A percentile compares a stretch with the other conserved stretches of the same genome.
phyloP scores from a whole-genome alignment of 2,888 invertebrate genomes.

The Homarus gammarus region DNA sequence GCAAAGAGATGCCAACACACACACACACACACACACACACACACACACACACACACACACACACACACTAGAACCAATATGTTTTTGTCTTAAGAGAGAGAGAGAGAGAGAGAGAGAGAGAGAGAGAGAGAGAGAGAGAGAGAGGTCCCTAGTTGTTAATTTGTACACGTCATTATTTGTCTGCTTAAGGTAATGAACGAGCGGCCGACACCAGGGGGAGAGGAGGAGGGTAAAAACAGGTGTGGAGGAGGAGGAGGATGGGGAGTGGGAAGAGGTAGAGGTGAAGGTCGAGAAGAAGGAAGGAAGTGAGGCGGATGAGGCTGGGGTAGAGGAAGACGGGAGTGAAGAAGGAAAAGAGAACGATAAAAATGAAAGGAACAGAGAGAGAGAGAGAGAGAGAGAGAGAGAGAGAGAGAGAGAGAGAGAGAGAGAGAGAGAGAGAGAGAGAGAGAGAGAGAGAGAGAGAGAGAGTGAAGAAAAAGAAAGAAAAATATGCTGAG shows the following conservation, averaged over 20 bases:
- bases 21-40: too few relatives aligned
- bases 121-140: neutral
- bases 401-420: too few relatives aligned
- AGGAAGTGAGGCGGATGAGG: neutral
- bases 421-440: too few relatives aligned
- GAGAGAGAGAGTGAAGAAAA: neutral
- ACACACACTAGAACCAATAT: too few relatives aligned
- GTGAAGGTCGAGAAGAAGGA: neutral
- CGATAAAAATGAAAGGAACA: neutral
- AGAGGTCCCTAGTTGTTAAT: neutral
- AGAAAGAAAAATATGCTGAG: too few relatives aligned
- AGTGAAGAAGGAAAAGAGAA: too few relatives aligned
- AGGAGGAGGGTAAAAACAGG: too few relatives aligned
- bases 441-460: neutral
- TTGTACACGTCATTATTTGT: neutral
- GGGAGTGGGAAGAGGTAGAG: neutral
- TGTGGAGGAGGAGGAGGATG: neutral
- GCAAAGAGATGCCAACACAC: too few relatives aligned
- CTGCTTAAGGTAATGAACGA: too few relatives aligned
- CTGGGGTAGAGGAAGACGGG: neutral
- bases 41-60: too few relatives aligned
- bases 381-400: neutral
- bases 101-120: constrained; percentile 7
- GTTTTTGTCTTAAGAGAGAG: constrained; percentile 17
- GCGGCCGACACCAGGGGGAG: neutral